A percentile compares a stretch with the other conserved stretches of the same genome.
phyloP scores from a whole-genome alignment of 2,113 vertebrate genomes.

The Merops nubicus region DNA sequence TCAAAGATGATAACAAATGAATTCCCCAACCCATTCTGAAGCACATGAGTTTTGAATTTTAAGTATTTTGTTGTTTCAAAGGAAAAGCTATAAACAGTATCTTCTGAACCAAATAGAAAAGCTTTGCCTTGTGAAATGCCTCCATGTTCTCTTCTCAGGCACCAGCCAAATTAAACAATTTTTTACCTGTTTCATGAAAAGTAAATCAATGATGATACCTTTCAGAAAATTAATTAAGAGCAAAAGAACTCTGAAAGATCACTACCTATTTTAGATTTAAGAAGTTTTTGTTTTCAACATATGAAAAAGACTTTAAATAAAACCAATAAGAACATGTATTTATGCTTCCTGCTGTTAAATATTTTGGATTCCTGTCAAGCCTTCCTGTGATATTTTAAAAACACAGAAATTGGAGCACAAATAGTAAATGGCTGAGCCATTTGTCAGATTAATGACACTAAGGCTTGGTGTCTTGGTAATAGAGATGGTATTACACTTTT shows the following conservation, averaged over 20 bases:
- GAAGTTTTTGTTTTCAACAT: too few relatives aligned
- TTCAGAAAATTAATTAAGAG: neutral
- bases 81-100: neutral
- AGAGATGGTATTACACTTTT: neutral
- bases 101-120: neutral
- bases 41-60: constrained; percentile 5
- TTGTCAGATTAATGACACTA: neutral
- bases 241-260: neutral
- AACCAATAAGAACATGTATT: neutral
- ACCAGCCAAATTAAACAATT: neutral
- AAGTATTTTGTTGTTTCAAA: constrained; percentile 25
- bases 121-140: neutral
- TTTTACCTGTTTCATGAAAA: neutral
- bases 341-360: neutral
- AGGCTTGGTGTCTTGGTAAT: neutral
- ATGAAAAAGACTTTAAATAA: neutral
- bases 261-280: neutral
- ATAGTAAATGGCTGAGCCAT: neutral
- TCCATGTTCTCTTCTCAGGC: neutral
- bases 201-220: neutral
- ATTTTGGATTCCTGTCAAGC: neutral
- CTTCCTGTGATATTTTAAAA: neutral
- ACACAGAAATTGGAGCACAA: neutral
- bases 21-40: neutral
- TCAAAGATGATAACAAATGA: neutral